These are phyloP conservation scores for Calonectris borealis DNA, from an alignment of 2,113 vertebrate species.

Conservation along the genomic window DNA sequence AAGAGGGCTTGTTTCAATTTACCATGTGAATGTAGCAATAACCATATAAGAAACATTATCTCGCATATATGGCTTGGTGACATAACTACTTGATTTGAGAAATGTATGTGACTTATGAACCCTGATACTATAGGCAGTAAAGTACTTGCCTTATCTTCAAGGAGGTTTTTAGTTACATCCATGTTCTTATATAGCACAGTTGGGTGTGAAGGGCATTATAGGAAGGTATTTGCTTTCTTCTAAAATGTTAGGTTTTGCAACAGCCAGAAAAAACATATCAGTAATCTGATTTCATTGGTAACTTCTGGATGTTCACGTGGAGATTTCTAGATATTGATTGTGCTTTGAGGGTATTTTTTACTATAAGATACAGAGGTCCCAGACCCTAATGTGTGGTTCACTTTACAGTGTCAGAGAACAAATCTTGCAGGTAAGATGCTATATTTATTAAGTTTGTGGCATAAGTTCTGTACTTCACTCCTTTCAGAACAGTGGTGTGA, in stretches of 20 bases:
- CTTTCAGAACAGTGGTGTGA: not conserved
- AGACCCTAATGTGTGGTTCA: not conserved
- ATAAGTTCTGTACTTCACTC: conserved; percentile 3
- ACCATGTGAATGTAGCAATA: not conserved
- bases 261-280: not conserved
- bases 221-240: conserved; percentile 14
- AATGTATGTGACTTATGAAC: not conserved
- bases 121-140: not conserved
- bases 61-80: not conserved
- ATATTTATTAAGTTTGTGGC: not conserved
- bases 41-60: not conserved
- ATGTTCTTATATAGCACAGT: not conserved
- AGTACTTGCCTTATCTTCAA: not conserved
- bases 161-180: not conserved
- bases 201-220: not conserved
- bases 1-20: not conserved
- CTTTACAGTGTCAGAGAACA: conserved; percentile 18
- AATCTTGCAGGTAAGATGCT: conserved; percentile 57
- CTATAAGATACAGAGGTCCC: not conserved
- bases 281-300: not conserved
- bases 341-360: not conserved
- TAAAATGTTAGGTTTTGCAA: conserved; percentile 12
- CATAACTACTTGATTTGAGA: not conserved
- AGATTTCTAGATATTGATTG: not conserved
- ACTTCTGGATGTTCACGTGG: not conserved